Evolutionary conservation across 1,140 invertebrate genomes (phyloP).

Genomic region (Rhopalosiphum padi): DNA sequence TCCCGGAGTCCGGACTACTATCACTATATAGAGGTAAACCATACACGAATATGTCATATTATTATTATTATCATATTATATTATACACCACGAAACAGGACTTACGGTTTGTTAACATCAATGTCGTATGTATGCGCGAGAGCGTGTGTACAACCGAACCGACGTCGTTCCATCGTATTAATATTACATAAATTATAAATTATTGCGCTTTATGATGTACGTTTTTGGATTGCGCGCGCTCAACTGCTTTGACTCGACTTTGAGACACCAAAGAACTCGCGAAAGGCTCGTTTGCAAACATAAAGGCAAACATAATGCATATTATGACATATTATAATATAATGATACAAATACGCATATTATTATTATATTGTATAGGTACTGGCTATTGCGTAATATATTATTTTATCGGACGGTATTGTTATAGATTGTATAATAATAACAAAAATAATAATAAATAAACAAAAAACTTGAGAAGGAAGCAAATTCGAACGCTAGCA

Average conservation of each 20-base stretch:
- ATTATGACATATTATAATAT: background rate
- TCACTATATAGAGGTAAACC: background rate
- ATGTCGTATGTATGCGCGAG: background rate
- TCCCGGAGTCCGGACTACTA: background rate
- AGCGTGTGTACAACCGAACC: background rate
- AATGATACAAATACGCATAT: background rate
- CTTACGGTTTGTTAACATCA: constrained; percentile 6
- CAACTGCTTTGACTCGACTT: background rate
- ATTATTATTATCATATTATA: background rate
- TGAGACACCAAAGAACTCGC: background rate
- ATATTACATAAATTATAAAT: background rate
- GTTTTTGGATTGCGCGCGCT: background rate
- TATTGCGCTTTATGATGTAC: background rate
- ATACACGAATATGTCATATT: background rate
- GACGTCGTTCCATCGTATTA: background rate
- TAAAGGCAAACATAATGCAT: background rate
- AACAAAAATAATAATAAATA: background rate
- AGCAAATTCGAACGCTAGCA: background rate
- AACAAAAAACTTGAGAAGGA: background rate
- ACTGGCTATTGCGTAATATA: background rate
- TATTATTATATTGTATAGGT: background rate
- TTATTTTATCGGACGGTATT: background rate
- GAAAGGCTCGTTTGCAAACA: background rate
- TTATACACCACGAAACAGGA: background rate
- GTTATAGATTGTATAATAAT: background rate